Evolutionary conservation across 2,888 invertebrate genomes (phyloP).

Genomic region (Oscheius sp.): DNA sequence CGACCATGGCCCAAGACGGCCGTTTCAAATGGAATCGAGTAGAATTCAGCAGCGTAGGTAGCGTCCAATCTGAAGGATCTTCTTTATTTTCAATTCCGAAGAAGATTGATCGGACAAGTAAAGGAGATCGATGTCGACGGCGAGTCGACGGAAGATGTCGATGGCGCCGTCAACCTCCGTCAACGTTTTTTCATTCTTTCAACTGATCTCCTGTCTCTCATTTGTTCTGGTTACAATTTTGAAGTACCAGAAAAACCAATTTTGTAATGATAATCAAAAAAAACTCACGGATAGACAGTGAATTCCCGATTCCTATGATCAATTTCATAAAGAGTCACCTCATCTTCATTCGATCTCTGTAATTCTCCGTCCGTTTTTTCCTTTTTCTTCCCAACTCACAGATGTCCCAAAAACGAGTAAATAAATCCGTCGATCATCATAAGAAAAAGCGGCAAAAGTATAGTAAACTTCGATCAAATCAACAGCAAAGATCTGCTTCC

Average conservation of each 20-base stretch:
- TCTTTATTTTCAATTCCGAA: no score
- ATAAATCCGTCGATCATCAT: conserved; percentile 1
- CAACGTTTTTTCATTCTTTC: no score
- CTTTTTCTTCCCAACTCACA: neutral
- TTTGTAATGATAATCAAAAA: neutral
- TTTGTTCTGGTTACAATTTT: no score
- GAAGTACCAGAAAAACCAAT: no score
- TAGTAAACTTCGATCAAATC: conserved; percentile 17
- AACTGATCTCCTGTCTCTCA: no score
- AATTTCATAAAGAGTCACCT: conserved; percentile 1
- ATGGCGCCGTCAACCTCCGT: no score
- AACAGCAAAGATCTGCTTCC: conserved; percentile 21
- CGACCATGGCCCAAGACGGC: conserved; percentile 5
- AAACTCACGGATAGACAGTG: neutral
- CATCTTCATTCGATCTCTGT: conserved; percentile 9
- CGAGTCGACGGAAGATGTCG: no score
- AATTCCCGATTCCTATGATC: neutral
- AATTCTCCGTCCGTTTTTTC: neutral
- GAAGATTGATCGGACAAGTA: no score
- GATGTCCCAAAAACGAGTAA: conserved; percentile 16
- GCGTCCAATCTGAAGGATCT: conserved; percentile 30
- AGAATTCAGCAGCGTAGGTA: neutral
- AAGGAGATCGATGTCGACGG: no score
- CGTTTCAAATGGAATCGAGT: conserved; percentile 27
- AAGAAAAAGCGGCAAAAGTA: conserved; percentile 14